These are phyloP conservation scores for Wiebesia pumilae DNA, from an alignment of 1,140 invertebrate species.

Conservation along the genomic window DNA sequence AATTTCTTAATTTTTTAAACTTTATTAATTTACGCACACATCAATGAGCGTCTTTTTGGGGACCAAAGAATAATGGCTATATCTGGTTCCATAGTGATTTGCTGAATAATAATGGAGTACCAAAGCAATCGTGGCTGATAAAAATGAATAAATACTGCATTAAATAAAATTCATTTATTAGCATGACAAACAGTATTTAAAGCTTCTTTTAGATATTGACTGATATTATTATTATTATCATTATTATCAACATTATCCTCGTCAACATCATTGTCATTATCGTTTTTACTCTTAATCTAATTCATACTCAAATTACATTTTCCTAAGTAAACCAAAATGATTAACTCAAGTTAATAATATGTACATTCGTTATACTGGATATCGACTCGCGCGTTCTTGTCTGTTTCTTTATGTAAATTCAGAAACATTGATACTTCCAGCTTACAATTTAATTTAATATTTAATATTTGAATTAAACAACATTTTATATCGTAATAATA, in stretches of 20 bases:
- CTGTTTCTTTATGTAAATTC: neutral
- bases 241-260: too few relatives aligned
- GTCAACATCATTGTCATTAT: neutral
- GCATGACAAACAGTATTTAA: slow-evolving; percentile 39
- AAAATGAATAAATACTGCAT: slow-evolving; percentile 31
- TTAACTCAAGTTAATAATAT: slow-evolving; percentile 13
- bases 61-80: slow-evolving; percentile 46
- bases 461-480: neutral
- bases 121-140: neutral
- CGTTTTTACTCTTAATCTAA: neutral
- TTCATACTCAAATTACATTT: slow-evolving; percentile 20
- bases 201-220: slow-evolving; percentile 23
- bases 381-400: neutral
- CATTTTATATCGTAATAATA: neutral
- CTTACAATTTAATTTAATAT: neutral
- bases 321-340: slow-evolving; percentile 12
- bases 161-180: slow-evolving; percentile 54
- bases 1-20: too few relatives aligned
- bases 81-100: slow-evolving; percentile 38
- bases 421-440: neutral
- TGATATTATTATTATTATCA: neutral
- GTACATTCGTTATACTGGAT: neutral
- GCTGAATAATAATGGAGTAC: neutral
- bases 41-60: slow-evolving; percentile 43
- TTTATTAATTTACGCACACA: slow-evolving; percentile 44